Evolutionary conservation across 2,797 vertebrate species (phyloP).

Genomic region (Babyrousa celebensis): DNA sequence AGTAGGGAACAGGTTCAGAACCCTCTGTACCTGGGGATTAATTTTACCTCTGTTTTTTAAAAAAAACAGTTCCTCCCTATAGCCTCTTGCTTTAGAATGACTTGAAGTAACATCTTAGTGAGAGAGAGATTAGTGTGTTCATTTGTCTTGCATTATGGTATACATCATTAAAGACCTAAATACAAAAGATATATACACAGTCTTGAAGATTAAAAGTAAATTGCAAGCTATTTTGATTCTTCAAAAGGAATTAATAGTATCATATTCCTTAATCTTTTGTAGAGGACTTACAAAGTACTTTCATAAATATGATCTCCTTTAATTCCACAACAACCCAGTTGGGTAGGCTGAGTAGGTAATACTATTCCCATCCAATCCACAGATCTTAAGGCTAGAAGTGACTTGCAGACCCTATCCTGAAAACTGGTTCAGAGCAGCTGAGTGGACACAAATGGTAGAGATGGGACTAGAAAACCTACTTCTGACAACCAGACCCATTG

Average conservation of each 20-base stretch:
- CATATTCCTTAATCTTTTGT: slow-evolving; percentile 85
- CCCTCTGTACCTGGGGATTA: slow-evolving; percentile 68
- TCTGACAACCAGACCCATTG: background rate
- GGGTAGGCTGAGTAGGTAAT: slow-evolving; percentile 71
- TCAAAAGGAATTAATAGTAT: slow-evolving; percentile 85
- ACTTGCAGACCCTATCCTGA: slow-evolving; percentile 42
- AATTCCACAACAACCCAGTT: slow-evolving; percentile 80
- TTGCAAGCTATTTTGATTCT: slow-evolving; percentile 85
- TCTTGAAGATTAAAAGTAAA: slow-evolving; percentile 85
- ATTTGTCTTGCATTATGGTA: slow-evolving; percentile 72
- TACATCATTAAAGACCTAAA: slow-evolving; percentile 80
- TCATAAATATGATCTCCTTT: slow-evolving; percentile 85
- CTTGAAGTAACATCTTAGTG: slow-evolving; percentile 73
- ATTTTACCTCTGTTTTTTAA: slow-evolving; percentile 56
- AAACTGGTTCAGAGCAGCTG: slow-evolving; percentile 39
- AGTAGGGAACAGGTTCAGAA: slow-evolving; percentile 1
- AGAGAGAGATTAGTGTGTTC: slow-evolving; percentile 80
- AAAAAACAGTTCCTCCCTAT: slow-evolving; percentile 25
- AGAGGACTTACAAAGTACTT: slow-evolving; percentile 80
- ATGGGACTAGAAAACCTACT: background rate
- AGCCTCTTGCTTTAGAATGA: slow-evolving; percentile 69
- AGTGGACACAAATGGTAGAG: background rate
- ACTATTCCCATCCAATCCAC: slow-evolving; percentile 60
- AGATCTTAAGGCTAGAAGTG: slow-evolving; percentile 64
- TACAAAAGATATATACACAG: slow-evolving; percentile 84